A percentile compares a stretch with the other conserved stretches of the same genome.
These are phyloP conservation scores for Nymphalis io DNA, from an alignment of 1,140 invertebrate species.

Conservation along the genomic window DNA sequence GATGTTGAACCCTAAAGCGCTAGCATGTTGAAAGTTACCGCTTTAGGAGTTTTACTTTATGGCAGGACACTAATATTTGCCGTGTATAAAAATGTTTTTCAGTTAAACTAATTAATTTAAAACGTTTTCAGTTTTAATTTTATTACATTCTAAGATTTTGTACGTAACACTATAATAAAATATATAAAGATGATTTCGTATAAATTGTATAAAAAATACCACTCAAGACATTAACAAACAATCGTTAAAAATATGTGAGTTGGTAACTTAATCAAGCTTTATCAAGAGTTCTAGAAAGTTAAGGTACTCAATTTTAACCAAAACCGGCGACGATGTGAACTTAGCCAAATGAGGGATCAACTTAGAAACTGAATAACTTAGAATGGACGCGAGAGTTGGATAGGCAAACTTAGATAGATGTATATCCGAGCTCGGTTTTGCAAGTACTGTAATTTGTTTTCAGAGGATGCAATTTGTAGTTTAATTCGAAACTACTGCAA, in stretches of 20 bases:
- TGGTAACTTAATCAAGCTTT: constrained; percentile 1
- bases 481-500: constrained; percentile 17
- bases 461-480: constrained; percentile 9
- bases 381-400: constrained; percentile 33
- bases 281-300: constrained; percentile 17
- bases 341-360: constrained; percentile 48
- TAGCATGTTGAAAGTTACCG: neutral
- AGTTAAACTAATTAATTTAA: no score
- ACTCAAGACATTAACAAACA: neutral
- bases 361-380: constrained; percentile 45
- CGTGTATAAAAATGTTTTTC: no score
- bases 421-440: constrained; percentile 33
- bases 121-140: no score
- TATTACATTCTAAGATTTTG: no score
- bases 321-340: constrained; percentile 24
- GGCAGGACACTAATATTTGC: no score
- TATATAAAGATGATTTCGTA: no score
- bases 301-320: constrained; percentile 15
- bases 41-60: neutral
- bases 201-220: no score
- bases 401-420: constrained; percentile 48
- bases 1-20: neutral
- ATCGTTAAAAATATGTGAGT: constrained; percentile 3
- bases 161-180: no score
- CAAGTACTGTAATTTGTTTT: constrained; percentile 34